A percentile compares a stretch with the other conserved stretches of the same genome.
phyloP scores from a whole-genome alignment of 2,797 vertebrate genomes.

The Pitangus sulphuratus region DNA sequence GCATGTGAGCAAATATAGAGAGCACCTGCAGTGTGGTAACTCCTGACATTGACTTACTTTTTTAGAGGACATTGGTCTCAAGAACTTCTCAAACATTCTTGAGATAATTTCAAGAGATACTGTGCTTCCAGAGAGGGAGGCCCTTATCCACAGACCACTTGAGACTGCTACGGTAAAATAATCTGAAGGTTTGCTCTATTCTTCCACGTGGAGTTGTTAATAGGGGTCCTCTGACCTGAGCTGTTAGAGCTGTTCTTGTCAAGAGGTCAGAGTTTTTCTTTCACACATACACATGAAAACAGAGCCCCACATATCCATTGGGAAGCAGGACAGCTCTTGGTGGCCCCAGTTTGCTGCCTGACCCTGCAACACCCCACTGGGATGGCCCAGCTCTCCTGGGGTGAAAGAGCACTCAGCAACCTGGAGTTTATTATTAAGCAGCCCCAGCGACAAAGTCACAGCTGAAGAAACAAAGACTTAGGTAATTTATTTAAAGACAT shows the following conservation, averaged over 20 bases:
- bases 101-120: background rate
- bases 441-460: background rate
- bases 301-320: background rate
- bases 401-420: background rate
- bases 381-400: background rate
- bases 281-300: background rate
- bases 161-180: background rate
- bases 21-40: background rate
- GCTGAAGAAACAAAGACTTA: background rate
- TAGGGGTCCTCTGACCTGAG: background rate
- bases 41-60: constrained; percentile 12
- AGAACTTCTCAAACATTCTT: background rate
- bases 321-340: background rate
- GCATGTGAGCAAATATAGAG: background rate
- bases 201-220: background rate
- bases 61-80: background rate
- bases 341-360: background rate
- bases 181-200: background rate
- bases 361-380: background rate
- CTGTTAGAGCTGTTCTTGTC: background rate
- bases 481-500: background rate
- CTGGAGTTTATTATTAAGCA: background rate
- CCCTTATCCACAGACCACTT: background rate
- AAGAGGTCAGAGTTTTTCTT: background rate
- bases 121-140: background rate